Conservation (phyloP, 2,888 invertebrate species). For the Clivina fossor region DNA sequence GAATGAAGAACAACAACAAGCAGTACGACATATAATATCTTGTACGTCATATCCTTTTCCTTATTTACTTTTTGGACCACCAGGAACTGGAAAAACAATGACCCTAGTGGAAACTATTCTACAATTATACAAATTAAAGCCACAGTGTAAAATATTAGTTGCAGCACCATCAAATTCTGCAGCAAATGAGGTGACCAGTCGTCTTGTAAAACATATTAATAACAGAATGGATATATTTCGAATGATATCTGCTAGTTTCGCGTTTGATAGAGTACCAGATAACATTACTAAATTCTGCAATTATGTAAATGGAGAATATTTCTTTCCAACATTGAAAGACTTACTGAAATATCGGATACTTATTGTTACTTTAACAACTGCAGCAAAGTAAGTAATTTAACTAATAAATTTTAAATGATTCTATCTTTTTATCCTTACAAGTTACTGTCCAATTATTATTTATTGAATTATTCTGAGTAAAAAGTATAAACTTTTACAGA, state of each 20-base stretch:
- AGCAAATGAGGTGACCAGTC: conserved; percentile 63
- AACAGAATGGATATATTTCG: conserved; percentile 50
- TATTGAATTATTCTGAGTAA: background rate
- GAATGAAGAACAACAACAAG: conserved; percentile 56
- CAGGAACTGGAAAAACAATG: conserved; percentile 70
- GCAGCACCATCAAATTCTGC: conserved; percentile 70
- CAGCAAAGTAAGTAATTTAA: conserved; percentile 52
- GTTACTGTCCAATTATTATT: background rate
- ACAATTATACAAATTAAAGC: conserved; percentile 55
- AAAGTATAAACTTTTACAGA: too few relatives aligned
- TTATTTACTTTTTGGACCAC: conserved; percentile 63
- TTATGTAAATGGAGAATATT: conserved; percentile 49
- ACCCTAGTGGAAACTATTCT: conserved; percentile 70
- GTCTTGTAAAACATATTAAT: conserved; percentile 50
- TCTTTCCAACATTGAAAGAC: conserved; percentile 55
- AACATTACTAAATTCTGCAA: conserved; percentile 52
- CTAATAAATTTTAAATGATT: background rate
- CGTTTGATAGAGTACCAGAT: conserved; percentile 48
- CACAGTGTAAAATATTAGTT: conserved; percentile 57
- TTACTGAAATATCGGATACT: conserved; percentile 61
- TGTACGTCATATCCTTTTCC: conserved; percentile 57
- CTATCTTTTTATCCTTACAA: background rate
- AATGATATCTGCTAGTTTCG: conserved; percentile 50
- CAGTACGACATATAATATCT: conserved; percentile 56
- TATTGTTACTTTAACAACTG: conserved; percentile 62